Evolutionary conservation across 2,888 invertebrate genomes (phyloP).

Genomic region (Cephonodes hylas): DNA sequence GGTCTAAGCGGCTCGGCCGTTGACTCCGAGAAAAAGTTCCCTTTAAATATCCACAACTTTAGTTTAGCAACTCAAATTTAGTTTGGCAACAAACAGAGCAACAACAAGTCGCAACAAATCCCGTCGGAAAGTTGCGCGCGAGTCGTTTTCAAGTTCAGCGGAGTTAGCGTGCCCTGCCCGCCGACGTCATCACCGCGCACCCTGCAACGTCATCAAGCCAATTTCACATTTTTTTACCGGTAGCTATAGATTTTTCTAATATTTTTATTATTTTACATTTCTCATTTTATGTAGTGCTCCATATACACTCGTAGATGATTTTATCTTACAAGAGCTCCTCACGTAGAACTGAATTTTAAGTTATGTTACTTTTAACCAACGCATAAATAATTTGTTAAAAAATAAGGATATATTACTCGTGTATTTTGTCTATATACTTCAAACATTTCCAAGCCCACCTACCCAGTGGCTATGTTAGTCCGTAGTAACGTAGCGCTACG

Average conservation of each 20-base stretch:
- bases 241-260: neutral
- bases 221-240: neutral
- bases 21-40: constrained; percentile 81
- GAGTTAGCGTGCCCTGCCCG: constrained; percentile 10
- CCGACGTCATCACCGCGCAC: constrained; percentile 6
- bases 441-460: neutral
- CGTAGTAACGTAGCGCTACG: constrained; percentile 32
- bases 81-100: constrained; percentile 77
- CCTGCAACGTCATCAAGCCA: neutral
- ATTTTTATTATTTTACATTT: neutral
- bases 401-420: no score
- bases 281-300: no score
- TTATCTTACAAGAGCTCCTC: no score
- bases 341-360: no score
- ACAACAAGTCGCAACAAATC: constrained; percentile 79
- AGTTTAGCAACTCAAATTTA: constrained; percentile 81
- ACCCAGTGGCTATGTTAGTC: constrained; percentile 27
- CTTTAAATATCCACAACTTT: constrained; percentile 81
- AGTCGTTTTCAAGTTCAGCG: constrained; percentile 78
- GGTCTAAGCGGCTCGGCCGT: constrained; percentile 77
- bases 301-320: no score
- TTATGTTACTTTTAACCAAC: no score
- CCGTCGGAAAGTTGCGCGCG: constrained; percentile 75
- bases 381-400: no score
- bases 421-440: neutral